Percentiles rank a stretch among this genome's conserved stretches.
Evolutionary conservation across 1,140 invertebrate genomes (phyloP).

Genomic region (Solenopsis invicta): DNA sequence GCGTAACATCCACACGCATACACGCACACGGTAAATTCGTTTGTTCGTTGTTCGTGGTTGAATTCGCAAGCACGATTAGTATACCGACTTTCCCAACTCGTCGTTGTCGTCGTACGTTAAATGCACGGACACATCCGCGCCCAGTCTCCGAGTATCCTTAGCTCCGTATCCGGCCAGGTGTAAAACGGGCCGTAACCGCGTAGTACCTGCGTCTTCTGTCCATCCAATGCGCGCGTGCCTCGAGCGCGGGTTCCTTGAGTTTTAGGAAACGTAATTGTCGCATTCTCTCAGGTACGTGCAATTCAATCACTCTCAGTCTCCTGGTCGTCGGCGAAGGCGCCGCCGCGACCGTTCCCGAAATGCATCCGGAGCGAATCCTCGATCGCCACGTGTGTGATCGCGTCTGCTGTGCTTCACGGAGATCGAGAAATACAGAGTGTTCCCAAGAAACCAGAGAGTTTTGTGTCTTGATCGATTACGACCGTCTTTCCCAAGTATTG

Average conservation of each 20-base stretch:
- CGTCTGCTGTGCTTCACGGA: background rate
- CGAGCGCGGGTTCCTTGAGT: conserved; percentile 73
- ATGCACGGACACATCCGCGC: conserved; percentile 68
- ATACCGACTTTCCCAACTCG: conserved; percentile 47
- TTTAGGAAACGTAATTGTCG: conserved; percentile 75
- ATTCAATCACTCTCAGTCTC: background rate
- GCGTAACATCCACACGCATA: conserved; percentile 33
- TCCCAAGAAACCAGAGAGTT: background rate
- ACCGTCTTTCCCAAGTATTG: background rate
- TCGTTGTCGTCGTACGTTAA: conserved; percentile 52
- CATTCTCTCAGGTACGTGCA: conserved; percentile 77
- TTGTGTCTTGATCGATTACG: background rate
- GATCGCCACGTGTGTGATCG: conserved; percentile 44
- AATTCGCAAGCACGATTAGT: conserved; percentile 63
- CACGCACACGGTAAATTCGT: conserved; percentile 63
- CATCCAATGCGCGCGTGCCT: conserved; percentile 72
- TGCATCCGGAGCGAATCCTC: conserved; percentile 24
- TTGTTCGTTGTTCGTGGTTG: conserved; percentile 68
- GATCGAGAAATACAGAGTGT: background rate
- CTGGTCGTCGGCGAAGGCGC: background rate
- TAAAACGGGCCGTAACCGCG: conserved; percentile 50
- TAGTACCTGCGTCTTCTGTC: conserved; percentile 75
- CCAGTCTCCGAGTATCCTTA: conserved; percentile 63
- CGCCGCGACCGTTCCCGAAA: conserved; percentile 36
- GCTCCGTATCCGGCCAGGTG: conserved; percentile 68